Conservation (phyloP, 2,888 invertebrate species). For the Agonopterix subpropinquella region DNA sequence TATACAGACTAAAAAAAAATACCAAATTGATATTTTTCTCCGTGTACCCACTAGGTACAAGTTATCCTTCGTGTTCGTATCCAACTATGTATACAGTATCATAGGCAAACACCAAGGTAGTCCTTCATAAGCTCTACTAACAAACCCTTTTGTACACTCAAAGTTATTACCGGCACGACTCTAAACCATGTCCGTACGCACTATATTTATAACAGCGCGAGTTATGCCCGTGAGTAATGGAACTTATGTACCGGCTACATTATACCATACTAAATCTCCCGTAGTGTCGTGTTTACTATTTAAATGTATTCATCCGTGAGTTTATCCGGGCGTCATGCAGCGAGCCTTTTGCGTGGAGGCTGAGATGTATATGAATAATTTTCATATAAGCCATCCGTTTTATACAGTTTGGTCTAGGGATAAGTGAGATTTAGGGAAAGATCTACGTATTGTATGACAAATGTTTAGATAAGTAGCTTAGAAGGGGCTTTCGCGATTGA, state of each 20-base stretch:
- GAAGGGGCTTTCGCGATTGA: not conserved
- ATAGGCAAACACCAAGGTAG: slow-evolving; percentile 43
- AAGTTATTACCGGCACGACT: slow-evolving; percentile 51
- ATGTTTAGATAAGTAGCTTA: not conserved
- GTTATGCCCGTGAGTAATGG: slow-evolving; percentile 67
- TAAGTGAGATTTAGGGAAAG: slow-evolving; percentile 1
- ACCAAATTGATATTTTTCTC: too few species aligned
- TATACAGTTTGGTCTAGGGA: slow-evolving; percentile 3
- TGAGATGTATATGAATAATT: slow-evolving; percentile 60
- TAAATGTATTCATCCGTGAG: slow-evolving; percentile 73
- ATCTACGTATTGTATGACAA: not conserved
- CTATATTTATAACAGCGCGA: slow-evolving; percentile 67
- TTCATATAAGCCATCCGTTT: slow-evolving; percentile 45
- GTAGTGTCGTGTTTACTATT: slow-evolving; percentile 70
- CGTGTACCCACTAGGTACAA: too few species aligned
- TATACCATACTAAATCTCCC: slow-evolving; percentile 66
- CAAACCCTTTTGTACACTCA: slow-evolving; percentile 67
- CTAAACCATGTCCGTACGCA: slow-evolving; percentile 60
- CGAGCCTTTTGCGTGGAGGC: slow-evolving; percentile 49
- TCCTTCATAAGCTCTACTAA: slow-evolving; percentile 69
- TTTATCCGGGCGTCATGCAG: slow-evolving; percentile 69
- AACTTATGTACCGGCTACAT: slow-evolving; percentile 63
- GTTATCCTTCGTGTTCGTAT: too few species aligned
- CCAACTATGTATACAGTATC: too few species aligned
- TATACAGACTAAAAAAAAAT: too few species aligned